These are phyloP conservation scores for Rhingia campestris DNA, from an alignment of 2,888 invertebrate genomes.

Conservation along the genomic window DNA sequence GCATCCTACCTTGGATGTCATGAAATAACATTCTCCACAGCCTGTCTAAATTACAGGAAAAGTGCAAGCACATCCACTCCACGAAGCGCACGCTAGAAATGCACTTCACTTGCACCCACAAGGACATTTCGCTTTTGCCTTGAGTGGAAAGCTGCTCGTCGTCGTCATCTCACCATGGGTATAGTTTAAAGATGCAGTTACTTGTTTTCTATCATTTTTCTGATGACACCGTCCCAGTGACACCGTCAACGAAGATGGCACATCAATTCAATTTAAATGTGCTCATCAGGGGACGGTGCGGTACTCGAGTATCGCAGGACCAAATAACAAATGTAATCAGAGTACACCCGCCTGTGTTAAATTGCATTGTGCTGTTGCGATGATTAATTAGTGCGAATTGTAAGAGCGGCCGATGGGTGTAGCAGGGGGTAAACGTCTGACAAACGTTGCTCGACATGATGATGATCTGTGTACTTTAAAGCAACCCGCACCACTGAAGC, in stretches of 20 bases:
- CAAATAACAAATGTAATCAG: slow-evolving; percentile 27
- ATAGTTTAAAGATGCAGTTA: slow-evolving; percentile 16
- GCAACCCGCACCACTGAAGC: not conserved
- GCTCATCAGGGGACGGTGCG: not conserved
- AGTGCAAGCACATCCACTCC: slow-evolving; percentile 61
- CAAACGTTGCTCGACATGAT: slow-evolving; percentile 54
- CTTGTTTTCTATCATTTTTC: slow-evolving; percentile 19
- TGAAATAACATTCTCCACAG: slow-evolving; percentile 45
- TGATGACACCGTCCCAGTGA: slow-evolving; percentile 24
- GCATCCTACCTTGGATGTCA: slow-evolving; percentile 14
- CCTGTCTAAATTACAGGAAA: slow-evolving; percentile 65
- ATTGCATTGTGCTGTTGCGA: slow-evolving; percentile 27
- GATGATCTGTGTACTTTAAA: slow-evolving; percentile 54
- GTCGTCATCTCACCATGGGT: not conserved
- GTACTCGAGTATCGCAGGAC: not conserved
- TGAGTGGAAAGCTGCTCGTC: slow-evolving; percentile 30
- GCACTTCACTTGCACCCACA: slow-evolving; percentile 20
- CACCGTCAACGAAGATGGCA: slow-evolving; percentile 16
- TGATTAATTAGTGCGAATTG: slow-evolving; percentile 65
- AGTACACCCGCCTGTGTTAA: slow-evolving; percentile 13
- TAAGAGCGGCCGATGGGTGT: slow-evolving; percentile 4
- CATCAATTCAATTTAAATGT: slow-evolving; percentile 19
- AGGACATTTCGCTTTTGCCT: slow-evolving; percentile 35
- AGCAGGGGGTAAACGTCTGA: slow-evolving; percentile 52
- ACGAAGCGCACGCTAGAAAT: slow-evolving; percentile 17